A percentile compares a stretch with the other conserved stretches of the same genome.
Evolutionary conservation across 2,113 vertebrate species (phyloP).

Genomic region (Isurus oxyrinchus): DNA sequence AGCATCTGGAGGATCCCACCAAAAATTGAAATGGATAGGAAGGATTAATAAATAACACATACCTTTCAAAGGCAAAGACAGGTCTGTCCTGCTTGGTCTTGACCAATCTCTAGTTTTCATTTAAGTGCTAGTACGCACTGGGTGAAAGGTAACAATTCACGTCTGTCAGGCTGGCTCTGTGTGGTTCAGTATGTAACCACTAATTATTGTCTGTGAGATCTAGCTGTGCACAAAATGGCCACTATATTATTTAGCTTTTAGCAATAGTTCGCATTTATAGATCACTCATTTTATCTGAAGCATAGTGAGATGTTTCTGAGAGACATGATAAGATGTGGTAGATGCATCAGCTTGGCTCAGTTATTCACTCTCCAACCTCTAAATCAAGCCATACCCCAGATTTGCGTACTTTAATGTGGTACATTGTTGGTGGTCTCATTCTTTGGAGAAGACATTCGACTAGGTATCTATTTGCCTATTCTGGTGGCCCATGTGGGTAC

Average conservation of each 20-base stretch:
- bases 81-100: background rate
- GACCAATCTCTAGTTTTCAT: background rate
- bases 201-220: background rate
- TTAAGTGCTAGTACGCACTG: background rate
- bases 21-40: conserved; percentile 75
- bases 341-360: background rate
- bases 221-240: background rate
- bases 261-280: background rate
- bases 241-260: background rate
- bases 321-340: background rate
- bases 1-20: conserved; percentile 79
- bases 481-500: background rate
- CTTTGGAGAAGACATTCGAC: background rate
- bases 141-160: conserved; percentile 32
- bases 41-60: conserved; percentile 28
- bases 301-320: background rate
- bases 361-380: background rate
- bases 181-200: background rate
- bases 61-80: conserved; percentile 12
- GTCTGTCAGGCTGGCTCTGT: background rate
- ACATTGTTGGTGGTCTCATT: background rate
- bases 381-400: background rate
- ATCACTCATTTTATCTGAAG: background rate
- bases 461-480: background rate
- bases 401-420: background rate